Conservation (phyloP, 2,888 invertebrate species). For the Operophtera brumata region DNA sequence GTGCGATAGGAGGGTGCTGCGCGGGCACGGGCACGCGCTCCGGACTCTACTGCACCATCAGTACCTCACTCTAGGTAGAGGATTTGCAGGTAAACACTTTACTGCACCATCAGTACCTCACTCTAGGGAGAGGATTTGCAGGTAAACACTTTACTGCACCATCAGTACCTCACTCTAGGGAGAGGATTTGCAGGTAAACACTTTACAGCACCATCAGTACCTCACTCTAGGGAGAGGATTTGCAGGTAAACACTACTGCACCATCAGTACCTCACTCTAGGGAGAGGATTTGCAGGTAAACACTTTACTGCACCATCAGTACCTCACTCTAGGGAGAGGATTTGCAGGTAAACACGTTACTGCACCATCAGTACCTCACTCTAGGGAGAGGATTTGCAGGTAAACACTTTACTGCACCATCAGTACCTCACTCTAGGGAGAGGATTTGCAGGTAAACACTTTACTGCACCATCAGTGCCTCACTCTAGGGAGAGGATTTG, state of each 20-base stretch:
- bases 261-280: constrained; percentile 55
- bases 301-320: constrained; percentile 46
- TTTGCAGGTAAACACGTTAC: too few species aligned
- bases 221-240: constrained; percentile 67
- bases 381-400: constrained; percentile 69
- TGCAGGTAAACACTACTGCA: constrained; percentile 50
- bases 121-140: constrained; percentile 67
- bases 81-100: constrained; percentile 59
- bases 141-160: constrained; percentile 48
- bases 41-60: constrained; percentile 50
- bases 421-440: constrained; percentile 60
- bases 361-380: constrained; percentile 49
- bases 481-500: constrained; percentile 66
- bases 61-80: constrained; percentile 62
- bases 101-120: constrained; percentile 47
- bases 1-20: constrained; percentile 61
- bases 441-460: too few species aligned
- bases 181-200: too few species aligned
- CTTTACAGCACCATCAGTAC: constrained; percentile 46
- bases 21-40: constrained; percentile 59
- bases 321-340: constrained; percentile 63
- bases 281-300: too few species aligned
- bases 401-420: constrained; percentile 47
- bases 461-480: constrained; percentile 49
- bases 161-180: constrained; percentile 58